Conservation (phyloP, 2,797 vertebrate species). For the Saxicola maurus region DNA sequence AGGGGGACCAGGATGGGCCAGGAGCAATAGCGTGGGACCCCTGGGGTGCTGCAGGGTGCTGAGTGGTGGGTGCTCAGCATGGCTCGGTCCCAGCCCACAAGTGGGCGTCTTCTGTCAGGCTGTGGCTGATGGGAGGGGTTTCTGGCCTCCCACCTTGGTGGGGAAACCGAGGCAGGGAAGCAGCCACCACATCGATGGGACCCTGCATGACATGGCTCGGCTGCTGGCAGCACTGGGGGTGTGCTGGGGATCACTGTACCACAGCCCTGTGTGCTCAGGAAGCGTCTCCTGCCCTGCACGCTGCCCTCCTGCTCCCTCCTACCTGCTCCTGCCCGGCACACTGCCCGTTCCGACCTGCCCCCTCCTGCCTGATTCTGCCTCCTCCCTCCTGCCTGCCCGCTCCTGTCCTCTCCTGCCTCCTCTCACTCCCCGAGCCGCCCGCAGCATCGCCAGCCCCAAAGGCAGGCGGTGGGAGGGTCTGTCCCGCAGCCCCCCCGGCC, state of each 20-base stretch:
- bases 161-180: background rate
- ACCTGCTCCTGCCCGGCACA: background rate
- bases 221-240: background rate
- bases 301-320: background rate
- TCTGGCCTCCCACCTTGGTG: fast-evolving
- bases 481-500: fast-evolving
- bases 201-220: background rate
- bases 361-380: background rate
- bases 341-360: background rate
- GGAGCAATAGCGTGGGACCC: background rate
- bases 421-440: background rate
- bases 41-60: background rate
- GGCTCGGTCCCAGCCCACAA: fast-evolving
- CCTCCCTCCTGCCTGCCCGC: background rate
- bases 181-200: fast-evolving
- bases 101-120: fast-evolving
- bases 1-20: background rate
- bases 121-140: background rate
- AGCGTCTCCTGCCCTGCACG: background rate
- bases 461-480: background rate
- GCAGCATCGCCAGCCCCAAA: background rate
- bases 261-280: fast-evolving
- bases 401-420: background rate
- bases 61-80: fast-evolving
- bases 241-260: background rate